Base-by-base conservation (phyloP, 2,797 vertebrate genomes). In the Rachycentron canadum region DNA sequence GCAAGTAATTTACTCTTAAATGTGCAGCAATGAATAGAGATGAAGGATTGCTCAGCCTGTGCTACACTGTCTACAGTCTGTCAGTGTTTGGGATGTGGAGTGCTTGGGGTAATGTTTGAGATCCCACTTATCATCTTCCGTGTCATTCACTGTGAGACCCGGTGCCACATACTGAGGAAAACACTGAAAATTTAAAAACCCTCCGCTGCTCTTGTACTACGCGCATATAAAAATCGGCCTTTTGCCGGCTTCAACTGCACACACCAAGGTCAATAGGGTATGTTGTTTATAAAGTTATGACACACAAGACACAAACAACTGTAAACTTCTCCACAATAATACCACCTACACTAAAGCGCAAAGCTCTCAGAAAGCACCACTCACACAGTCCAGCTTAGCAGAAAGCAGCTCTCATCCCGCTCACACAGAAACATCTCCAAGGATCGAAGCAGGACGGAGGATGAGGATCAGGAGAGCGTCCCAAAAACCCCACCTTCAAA, bases 341-440 rank as follows among this genome's bases (percentile, higher is more conserved):
- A 52, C 69, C 74, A 71, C 71, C 85, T 25, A 79, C 81, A 83
- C 70, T 52, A 25, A 40, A 71, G 79, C 68, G 28, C 69, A 72
- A 62, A 82, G 62, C 77, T 63, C 62, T 61, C 8, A 67, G 34
- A 78, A 68, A 86, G 49, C 70, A 45, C 23, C 7, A 26, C 69
- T 84, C 67, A 81, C 71, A 60, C 53, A 23, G 69, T 43, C 25
- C 25, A 26, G 58, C 61, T 85, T 68, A 76, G 58, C 53, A 19
- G 73, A 62, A 69, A 81, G 70, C 78, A 16, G 25, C 70, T 73
- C 19, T 83, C 74, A 81, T 82, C 76, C 61, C 58, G 66, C 73
- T 64, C 50, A 57, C 65, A 60, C 30, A 64, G 26, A 52, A 69
- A 59, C 69, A 65, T 75, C 69, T 57, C 55, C 55, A 43, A 21